phyloP scores from a whole-genome alignment of 2,113 vertebrate genomes.

The Meriones unguiculatus region DNA sequence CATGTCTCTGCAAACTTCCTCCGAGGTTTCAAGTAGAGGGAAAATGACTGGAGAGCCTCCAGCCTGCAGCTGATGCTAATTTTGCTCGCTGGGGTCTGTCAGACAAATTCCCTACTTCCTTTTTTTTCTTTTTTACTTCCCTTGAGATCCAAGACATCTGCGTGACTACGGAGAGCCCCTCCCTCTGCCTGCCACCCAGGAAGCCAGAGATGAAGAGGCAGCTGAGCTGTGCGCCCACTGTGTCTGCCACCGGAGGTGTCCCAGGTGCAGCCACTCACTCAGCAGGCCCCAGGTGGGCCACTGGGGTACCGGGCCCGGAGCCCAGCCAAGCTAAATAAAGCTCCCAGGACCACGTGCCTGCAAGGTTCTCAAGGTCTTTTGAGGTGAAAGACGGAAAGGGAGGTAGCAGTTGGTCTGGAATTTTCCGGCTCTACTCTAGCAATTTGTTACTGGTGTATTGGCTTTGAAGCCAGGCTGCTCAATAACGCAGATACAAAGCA shows the following conservation, averaged over 20 bases:
- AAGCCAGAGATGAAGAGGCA: background rate
- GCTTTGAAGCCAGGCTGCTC: slow-evolving; percentile 58
- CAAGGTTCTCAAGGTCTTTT: slow-evolving; percentile 68
- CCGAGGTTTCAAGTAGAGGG: slow-evolving; percentile 9
- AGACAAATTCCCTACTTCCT: slow-evolving; percentile 66
- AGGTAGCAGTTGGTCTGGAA: slow-evolving; percentile 78
- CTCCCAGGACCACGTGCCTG: background rate
- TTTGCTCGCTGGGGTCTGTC: slow-evolving; percentile 58
- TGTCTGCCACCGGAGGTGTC: background rate
- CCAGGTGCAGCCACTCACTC: slow-evolving; percentile 45
- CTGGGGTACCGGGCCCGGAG: background rate
- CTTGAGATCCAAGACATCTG: slow-evolving; percentile 65
- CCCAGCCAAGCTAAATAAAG: slow-evolving; percentile 59
- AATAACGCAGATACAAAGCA: background rate
- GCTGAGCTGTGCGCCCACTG: background rate
- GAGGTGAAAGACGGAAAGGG: slow-evolving; percentile 65
- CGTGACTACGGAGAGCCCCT: background rate
- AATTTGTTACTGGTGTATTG: slow-evolving; percentile 50
- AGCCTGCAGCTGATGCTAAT: slow-evolving; percentile 50
- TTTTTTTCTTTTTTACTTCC: slow-evolving; percentile 18
- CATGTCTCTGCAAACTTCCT: slow-evolving; percentile 19
- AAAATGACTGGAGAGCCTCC: slow-evolving; percentile 48
- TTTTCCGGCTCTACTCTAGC: slow-evolving; percentile 70
- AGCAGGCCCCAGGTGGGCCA: background rate
- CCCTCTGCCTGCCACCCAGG: slow-evolving; percentile 65